Base-by-base conservation (phyloP, 2,888 invertebrate species). In the Thera britannica region DNA sequence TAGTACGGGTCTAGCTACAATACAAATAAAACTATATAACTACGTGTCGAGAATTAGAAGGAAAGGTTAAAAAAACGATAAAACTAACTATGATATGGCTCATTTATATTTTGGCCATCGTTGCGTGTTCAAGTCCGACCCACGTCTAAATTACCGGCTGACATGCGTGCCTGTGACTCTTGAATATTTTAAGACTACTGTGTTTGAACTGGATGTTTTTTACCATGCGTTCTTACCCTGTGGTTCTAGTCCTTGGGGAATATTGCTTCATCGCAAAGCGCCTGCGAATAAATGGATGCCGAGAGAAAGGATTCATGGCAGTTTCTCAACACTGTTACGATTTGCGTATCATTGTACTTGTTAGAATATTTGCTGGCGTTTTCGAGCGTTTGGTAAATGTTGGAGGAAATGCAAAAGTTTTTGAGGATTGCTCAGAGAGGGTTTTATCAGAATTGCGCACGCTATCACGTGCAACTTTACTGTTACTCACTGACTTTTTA, bases 181-280 rank as follows among this genome's bases (percentile, higher is more conserved):
- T 89, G 88, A 89, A 89, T 89, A 89, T 88, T 89, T 89, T 83
- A 88, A 85, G 85, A 85, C 82, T 64, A 78, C 75, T 77, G 77
- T 83, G 81, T 85, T 83, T 82, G 82, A 77, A 79, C 76, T 72
- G 66, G 73, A 74, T 77, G 44, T 73, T 70, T 76, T 77, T 78
- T 77, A 66, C 60, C 66, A 63, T 73, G 74, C 78, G 78, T 81
- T 83, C 77, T 7, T 23, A 23, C 23, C 23, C 23, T 23, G 23
- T 23, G 23, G 23, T 23, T 23, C 77, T 78, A 79, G 78, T 79
- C 84, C 79, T 79, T 70, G 70, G 79, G 80, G 82, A 75, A 84
- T 82, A 73, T 79, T 74, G 79, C 74, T 84, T 83, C 83, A 86
- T 86, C 76, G 83, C 82, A 84, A 86, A 85, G 75, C 61, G 70